Conservation (phyloP, 1,140 invertebrate genomes). For the Samia ricini region DNA sequence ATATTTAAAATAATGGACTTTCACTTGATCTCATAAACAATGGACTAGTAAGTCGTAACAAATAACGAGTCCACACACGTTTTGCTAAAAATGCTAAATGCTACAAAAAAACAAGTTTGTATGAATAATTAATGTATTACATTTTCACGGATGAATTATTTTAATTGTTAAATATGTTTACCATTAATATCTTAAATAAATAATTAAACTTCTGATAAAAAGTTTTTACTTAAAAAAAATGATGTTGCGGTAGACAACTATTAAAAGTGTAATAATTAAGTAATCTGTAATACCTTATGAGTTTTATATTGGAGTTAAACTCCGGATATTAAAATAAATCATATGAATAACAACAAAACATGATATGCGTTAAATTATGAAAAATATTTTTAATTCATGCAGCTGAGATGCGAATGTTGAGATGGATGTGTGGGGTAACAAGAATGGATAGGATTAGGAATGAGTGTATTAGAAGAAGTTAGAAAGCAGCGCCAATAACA, state of each 20-base stretch:
- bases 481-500: too few relatives aligned
- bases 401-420: too few relatives aligned
- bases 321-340: neutral
- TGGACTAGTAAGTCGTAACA: neutral
- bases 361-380: too few relatives aligned
- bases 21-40: neutral
- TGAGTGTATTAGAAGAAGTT: too few relatives aligned
- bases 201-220: neutral
- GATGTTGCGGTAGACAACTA: too few relatives aligned
- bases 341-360: too few relatives aligned
- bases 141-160: neutral
- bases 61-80: neutral
- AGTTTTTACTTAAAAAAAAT: neutral
- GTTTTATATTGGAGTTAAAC: too few relatives aligned
- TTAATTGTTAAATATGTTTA: neutral
- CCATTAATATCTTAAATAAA: neutral
- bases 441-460: too few relatives aligned
- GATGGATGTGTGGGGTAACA: too few relatives aligned
- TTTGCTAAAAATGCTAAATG: neutral
- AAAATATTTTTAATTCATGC: too few relatives aligned
- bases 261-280: too few relatives aligned
- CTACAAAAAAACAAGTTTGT: neutral
- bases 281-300: too few relatives aligned
- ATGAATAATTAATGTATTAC: neutral
- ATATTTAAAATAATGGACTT: neutral